Conservation (phyloP, 2,888 invertebrate species). For the Falcaria lacertinaria region DNA sequence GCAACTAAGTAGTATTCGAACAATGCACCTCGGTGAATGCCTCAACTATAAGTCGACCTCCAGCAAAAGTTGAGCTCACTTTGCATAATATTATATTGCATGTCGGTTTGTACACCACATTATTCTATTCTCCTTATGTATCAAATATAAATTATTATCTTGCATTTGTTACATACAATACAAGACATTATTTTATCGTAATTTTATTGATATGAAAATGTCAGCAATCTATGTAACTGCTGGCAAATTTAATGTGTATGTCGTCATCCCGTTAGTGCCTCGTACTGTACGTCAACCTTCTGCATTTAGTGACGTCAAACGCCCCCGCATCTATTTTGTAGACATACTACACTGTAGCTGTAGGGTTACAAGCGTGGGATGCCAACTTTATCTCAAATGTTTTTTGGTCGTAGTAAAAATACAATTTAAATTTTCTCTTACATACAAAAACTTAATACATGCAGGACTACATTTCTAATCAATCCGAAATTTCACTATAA, state of each 20-base stretch:
- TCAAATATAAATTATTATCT: background rate
- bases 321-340: constrained; percentile 27
- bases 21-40: constrained; percentile 27
- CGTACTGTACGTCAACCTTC: constrained; percentile 21
- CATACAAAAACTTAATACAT: too few species aligned
- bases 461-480: too few species aligned
- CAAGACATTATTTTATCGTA: background rate
- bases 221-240: background rate
- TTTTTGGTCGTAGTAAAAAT: too few species aligned
- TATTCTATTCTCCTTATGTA: background rate
- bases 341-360: constrained; percentile 15
- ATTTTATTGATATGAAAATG: background rate
- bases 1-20: constrained; percentile 37
- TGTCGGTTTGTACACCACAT: background rate
- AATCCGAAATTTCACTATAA: too few species aligned
- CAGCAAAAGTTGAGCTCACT: constrained; percentile 15
- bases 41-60: constrained; percentile 21
- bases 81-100: constrained; percentile 1
- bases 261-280: constrained; percentile 22
- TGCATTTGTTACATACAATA: background rate
- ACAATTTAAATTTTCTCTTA: too few species aligned
- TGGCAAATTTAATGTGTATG: constrained; percentile 16
- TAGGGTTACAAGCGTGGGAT: constrained; percentile 23
- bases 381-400: constrained; percentile 14
- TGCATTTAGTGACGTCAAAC: constrained; percentile 43